Conservation (phyloP, 2,888 invertebrate species). For the Steinernema carpocapsae region DNA sequence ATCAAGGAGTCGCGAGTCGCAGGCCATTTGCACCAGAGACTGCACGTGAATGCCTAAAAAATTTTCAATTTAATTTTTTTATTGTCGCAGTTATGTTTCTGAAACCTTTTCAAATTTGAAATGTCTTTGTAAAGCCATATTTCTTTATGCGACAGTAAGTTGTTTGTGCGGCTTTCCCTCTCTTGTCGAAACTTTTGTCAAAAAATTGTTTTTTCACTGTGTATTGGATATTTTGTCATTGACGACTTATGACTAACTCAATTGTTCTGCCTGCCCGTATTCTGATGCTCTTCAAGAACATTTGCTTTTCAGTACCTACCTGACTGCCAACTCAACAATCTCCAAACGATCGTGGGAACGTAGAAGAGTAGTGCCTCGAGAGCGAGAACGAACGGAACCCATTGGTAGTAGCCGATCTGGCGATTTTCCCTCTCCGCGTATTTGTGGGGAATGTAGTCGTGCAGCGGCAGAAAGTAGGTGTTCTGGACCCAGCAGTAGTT, state of each 20-base stretch:
- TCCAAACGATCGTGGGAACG: constrained; percentile 69
- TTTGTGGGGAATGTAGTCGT: constrained; percentile 69
- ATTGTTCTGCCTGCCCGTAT: no score
- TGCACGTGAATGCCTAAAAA: constrained; percentile 69
- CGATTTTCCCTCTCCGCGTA: constrained; percentile 65
- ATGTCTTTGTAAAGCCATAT: not conserved
- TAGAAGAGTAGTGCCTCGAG: constrained; percentile 68
- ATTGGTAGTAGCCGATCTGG: constrained; percentile 68
- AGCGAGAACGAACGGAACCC: constrained; percentile 67
- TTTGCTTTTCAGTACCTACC: no score
- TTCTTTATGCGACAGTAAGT: not conserved
- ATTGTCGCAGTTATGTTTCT: no score
- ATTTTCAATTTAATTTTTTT: no score
- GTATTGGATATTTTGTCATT: no score
- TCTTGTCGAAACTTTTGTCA: no score
- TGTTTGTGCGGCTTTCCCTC: not conserved
- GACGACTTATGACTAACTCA: no score
- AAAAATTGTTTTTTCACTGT: no score
- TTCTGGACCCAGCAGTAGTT: constrained; percentile 69
- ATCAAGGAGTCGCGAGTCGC: constrained; percentile 68
- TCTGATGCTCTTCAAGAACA: no score
- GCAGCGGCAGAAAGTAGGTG: constrained; percentile 68
- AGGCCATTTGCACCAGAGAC: constrained; percentile 69
- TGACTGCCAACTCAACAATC: constrained; percentile 69
- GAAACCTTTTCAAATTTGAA: no score